phyloP scores from a whole-genome alignment of 2,113 vertebrate genomes.

The Meleagris gallopavo region DNA sequence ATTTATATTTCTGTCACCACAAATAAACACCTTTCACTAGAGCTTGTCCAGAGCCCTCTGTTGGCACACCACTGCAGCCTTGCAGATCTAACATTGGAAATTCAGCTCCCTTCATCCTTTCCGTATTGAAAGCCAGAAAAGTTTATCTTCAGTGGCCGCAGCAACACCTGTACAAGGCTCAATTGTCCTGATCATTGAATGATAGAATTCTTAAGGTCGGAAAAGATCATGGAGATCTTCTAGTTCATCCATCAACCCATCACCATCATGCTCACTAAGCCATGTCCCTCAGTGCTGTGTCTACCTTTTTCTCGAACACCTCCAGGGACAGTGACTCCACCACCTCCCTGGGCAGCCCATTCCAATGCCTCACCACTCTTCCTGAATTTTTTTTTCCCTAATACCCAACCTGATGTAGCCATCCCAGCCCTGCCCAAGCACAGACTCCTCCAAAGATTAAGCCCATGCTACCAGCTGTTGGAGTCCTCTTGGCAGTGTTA shows the following conservation, averaged over 20 bases:
- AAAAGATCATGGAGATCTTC: not conserved
- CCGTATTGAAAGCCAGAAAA: not conserved
- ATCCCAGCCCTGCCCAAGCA: not conserved
- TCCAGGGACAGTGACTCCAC: not conserved
- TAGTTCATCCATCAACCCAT: not conserved
- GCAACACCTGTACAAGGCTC: not conserved
- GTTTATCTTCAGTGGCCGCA: not conserved
- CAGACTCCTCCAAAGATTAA: not conserved
- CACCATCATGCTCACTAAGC: not conserved
- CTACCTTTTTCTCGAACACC: not conserved
- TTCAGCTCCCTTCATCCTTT: not conserved
- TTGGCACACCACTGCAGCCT: not conserved
- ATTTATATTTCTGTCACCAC: not conserved
- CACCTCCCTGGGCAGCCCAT: too few relatives aligned
- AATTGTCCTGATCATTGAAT: not conserved
- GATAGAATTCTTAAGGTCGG: not conserved
- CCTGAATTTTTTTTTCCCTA: too few relatives aligned
- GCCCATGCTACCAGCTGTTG: not conserved
- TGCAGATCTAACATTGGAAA: not conserved
- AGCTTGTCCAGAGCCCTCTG: not conserved
- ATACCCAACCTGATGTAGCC: not conserved
- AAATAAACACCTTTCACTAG: not conserved
- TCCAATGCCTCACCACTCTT: too few relatives aligned
- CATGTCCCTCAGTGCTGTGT: not conserved
- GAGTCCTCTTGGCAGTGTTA: not conserved